Conservation (phyloP, 2,797 vertebrate genomes). For the Propithecus perrieri region DNA sequence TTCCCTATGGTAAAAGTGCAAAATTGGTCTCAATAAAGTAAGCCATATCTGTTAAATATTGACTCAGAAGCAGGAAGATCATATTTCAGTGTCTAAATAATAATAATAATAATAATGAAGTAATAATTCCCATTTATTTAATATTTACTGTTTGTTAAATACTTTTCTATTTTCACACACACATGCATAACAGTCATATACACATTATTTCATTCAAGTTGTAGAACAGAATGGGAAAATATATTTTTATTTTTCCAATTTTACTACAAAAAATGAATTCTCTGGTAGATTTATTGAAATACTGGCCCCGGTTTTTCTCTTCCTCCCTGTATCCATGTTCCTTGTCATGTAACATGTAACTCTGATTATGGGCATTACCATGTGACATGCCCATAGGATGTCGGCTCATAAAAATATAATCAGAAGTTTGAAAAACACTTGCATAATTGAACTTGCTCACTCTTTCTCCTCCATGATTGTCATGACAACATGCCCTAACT, state of each 20-base stretch:
- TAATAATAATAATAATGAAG: not conserved
- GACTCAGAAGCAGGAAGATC: not conserved
- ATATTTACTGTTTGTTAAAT: not conserved
- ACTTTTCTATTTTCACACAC: not conserved
- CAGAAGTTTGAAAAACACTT: not conserved
- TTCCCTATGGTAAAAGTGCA: not conserved
- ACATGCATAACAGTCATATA: not conserved
- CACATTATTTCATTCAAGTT: not conserved
- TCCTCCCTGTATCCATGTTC: not conserved
- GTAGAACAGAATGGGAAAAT: not conserved
- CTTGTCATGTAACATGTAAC: not conserved
- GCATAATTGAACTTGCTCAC: not conserved
- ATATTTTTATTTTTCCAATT: not conserved
- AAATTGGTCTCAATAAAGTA: not conserved
- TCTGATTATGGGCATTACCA: not conserved
- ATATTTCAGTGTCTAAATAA: not conserved
- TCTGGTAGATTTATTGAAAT: not conserved
- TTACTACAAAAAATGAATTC: not conserved
- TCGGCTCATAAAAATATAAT: not conserved
- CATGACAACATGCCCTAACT: not conserved
- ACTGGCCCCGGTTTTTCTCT: not conserved
- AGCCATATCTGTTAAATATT: not conserved
- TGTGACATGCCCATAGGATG: not conserved
- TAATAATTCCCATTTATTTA: not conserved
- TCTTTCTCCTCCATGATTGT: not conserved